phyloP scores from a whole-genome alignment of 2,113 vertebrate genomes.

The Dunckerocampus dactyliophorus region DNA sequence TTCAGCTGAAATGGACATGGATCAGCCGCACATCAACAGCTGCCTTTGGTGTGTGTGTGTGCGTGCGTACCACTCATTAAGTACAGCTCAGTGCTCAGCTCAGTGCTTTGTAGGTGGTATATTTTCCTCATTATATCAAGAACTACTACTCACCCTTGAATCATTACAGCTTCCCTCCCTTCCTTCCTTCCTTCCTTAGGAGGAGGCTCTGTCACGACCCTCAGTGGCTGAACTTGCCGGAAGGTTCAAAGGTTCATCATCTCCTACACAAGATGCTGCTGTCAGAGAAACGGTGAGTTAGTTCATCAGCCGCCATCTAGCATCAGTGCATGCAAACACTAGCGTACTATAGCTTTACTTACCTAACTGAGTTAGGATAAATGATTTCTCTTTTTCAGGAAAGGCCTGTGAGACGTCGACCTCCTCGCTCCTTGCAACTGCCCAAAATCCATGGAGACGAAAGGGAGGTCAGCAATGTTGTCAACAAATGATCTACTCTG shows the following conservation, averaged over 20 bases:
- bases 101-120: too few relatives aligned
- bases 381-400: conserved; percentile 28
- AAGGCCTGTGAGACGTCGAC: conserved; percentile 46
- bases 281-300: conserved; percentile 46
- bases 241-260: conserved; percentile 38
- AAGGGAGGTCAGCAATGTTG: conserved; percentile 25
- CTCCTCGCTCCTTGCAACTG: conserved; percentile 45
- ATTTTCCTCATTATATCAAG: too few relatives aligned
- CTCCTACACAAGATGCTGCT: conserved; percentile 4
- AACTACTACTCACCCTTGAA: too few relatives aligned
- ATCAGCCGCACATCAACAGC: conserved; percentile 47
- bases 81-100: too few relatives aligned
- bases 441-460: conserved; percentile 17
- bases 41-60: conserved; percentile 22
- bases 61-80: background rate
- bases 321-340: background rate
- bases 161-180: background rate
- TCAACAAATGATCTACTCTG: too few relatives aligned
- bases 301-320: background rate
- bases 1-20: conserved; percentile 31
- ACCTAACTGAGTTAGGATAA: too few relatives aligned
- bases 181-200: conserved; percentile 35
- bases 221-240: conserved; percentile 70
- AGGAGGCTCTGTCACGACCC: conserved; percentile 37
- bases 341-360: too few relatives aligned